Percentiles rank a stretch among this genome's conserved stretches.
Conservation (phyloP, 2,113 vertebrate genomes). For the Indicator maculatus region DNA sequence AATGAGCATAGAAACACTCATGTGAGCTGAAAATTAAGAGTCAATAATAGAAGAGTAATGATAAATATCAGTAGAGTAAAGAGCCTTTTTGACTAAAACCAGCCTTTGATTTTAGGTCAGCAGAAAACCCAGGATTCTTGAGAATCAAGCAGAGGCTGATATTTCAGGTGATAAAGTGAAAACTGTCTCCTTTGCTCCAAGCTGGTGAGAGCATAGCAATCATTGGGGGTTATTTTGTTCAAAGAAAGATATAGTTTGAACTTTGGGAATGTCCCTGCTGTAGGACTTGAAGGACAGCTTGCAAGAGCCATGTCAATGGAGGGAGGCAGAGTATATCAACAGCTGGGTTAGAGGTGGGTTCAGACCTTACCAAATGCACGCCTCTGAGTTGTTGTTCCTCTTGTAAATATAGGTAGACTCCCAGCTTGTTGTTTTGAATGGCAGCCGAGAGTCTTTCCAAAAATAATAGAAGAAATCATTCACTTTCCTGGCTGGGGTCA, state of each 20-base stretch:
- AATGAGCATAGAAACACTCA: neutral
- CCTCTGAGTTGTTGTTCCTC: constrained; percentile 75
- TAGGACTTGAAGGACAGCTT: neutral
- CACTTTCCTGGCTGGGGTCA: constrained; percentile 92
- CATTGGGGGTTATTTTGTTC: neutral
- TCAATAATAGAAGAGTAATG: neutral
- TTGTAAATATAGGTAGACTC: constrained; percentile 86
- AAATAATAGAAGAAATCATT: constrained; percentile 83
- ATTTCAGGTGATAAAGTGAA: neutral
- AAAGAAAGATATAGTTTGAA: neutral
- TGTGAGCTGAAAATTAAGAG: neutral
- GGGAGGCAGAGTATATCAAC: neutral
- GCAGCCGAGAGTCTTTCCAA: constrained; percentile 24
- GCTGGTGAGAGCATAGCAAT: neutral
- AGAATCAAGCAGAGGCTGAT: neutral
- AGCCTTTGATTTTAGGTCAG: neutral
- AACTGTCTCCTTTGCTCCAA: neutral
- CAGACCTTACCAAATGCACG: constrained; percentile 89
- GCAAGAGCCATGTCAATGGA: neutral
- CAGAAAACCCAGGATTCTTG: neutral
- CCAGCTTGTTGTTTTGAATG: constrained; percentile 82
- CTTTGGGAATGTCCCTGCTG: neutral
- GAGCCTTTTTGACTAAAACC: neutral
- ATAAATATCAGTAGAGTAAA: neutral
- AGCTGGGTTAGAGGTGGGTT: neutral